Conservation (phyloP, 2,888 invertebrate genomes). For the Aleiodes alternator region DNA sequence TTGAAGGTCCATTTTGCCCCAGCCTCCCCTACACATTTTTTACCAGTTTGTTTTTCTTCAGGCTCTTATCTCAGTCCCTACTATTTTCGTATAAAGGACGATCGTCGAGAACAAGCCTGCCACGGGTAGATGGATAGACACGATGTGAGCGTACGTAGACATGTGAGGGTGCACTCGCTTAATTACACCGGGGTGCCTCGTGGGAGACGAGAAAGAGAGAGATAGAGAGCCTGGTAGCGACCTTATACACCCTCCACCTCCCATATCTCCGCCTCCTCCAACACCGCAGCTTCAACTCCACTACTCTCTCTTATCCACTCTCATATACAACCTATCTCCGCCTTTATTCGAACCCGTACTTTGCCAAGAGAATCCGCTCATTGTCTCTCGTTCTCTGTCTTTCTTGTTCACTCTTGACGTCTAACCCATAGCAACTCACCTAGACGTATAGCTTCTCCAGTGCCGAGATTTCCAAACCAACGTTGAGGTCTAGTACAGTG, state of each 20-base stretch:
- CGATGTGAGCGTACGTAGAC: slow-evolving; percentile 72
- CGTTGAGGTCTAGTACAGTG: slow-evolving; percentile 57
- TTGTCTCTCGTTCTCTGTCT: slow-evolving; percentile 44
- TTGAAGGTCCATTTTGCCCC: too few species aligned
- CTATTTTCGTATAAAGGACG: slow-evolving; percentile 46
- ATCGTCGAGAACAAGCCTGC: slow-evolving; percentile 61
- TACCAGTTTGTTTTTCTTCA: slow-evolving; percentile 8
- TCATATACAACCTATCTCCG: slow-evolving; percentile 53
- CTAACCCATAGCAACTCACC: slow-evolving; percentile 47
- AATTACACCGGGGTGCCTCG: slow-evolving; percentile 73
- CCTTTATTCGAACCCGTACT: slow-evolving; percentile 48
- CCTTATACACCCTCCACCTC: slow-evolving; percentile 61
- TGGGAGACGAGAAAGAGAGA: slow-evolving; percentile 62
- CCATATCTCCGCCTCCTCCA: slow-evolving; percentile 50
- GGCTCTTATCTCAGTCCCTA: slow-evolving; percentile 48
- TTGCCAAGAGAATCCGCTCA: slow-evolving; percentile 30
- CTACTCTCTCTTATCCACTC: slow-evolving; percentile 52
- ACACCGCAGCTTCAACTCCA: slow-evolving; percentile 49
- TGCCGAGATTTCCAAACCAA: slow-evolving; percentile 70
- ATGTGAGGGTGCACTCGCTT: slow-evolving; percentile 75
- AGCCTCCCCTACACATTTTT: too few species aligned
- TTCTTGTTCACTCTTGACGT: slow-evolving; percentile 41
- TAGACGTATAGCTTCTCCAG: slow-evolving; percentile 64
- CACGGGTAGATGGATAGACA: slow-evolving; percentile 71
- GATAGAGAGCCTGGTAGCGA: slow-evolving; percentile 68